Conservation (phyloP, 2,797 vertebrate species). For the Premnoplex brunnescens region DNA sequence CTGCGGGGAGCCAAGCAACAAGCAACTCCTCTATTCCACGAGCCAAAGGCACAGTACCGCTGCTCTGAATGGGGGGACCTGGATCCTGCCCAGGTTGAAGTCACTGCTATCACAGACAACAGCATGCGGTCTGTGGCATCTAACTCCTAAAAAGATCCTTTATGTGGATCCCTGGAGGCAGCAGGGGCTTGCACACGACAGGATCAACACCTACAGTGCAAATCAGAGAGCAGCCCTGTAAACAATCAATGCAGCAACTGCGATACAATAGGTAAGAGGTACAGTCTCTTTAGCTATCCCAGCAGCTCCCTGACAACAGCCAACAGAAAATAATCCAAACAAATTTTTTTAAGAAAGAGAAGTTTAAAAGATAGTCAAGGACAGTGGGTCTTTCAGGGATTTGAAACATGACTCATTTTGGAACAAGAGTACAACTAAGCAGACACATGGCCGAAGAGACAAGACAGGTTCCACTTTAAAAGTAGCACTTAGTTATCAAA, state of each 20-base stretch:
- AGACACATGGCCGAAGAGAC: background rate
- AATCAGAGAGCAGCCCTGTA: fast-evolving
- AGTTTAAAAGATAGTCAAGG: background rate
- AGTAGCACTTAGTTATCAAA: background rate
- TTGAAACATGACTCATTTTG: background rate
- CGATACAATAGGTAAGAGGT: background rate
- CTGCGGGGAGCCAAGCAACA: background rate
- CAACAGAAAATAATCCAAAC: background rate
- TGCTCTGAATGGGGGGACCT: background rate
- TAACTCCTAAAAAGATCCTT: background rate
- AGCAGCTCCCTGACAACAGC: background rate
- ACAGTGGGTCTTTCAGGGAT: background rate
- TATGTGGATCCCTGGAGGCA: background rate
- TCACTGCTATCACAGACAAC: background rate
- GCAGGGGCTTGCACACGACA: background rate
- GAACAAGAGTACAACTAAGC: background rate
- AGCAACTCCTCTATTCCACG: background rate
- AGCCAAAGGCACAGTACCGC: fast-evolving
- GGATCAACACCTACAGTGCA: background rate
- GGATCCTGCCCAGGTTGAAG: background rate
- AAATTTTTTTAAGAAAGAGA: background rate
- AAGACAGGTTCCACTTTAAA: background rate
- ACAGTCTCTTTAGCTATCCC: background rate
- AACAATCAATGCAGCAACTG: background rate
- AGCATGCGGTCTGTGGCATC: background rate